Percentiles rank a stretch among this genome's conserved stretches.
These are phyloP conservation scores for Nephrotoma appendiculata DNA, from an alignment of 2,888 invertebrate species.

Conservation along the genomic window DNA sequence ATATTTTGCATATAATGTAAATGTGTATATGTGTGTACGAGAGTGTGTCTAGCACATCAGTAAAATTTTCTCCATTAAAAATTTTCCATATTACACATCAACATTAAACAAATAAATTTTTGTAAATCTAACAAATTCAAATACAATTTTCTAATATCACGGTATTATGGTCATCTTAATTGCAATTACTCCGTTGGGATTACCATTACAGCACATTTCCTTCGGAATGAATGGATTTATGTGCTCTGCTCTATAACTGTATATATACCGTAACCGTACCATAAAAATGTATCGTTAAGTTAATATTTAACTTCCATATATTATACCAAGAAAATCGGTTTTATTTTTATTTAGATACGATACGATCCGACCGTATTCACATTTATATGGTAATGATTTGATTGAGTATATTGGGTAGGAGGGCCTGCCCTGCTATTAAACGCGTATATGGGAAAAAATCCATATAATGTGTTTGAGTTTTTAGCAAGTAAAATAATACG, in stretches of 20 bases:
- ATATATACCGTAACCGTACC: neutral
- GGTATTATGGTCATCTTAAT: slow-evolving; percentile 5
- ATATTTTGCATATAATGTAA: neutral
- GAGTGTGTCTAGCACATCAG: neutral
- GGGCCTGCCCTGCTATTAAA: neutral
- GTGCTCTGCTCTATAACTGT: neutral
- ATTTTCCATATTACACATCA: neutral
- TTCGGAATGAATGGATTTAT: neutral
- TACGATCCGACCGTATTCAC: neutral
- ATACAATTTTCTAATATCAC: slow-evolving; percentile 4
- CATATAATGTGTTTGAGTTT: no score
- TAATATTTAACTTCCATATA: neutral
- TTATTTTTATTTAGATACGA: neutral
- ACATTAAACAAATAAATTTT: neutral
- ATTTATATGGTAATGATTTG: neutral
- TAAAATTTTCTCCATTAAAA: neutral
- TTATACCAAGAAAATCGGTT: neutral
- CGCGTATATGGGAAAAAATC: no score
- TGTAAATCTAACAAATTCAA: neutral
- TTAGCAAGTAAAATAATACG: no score
- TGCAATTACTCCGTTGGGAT: neutral
- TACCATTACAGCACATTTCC: neutral
- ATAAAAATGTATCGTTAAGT: neutral
- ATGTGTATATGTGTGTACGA: neutral
- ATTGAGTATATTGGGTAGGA: neutral